These are phyloP conservation scores for Percopsis transmontana DNA, from an alignment of 2,113 vertebrate species.

Conservation along the genomic window DNA sequence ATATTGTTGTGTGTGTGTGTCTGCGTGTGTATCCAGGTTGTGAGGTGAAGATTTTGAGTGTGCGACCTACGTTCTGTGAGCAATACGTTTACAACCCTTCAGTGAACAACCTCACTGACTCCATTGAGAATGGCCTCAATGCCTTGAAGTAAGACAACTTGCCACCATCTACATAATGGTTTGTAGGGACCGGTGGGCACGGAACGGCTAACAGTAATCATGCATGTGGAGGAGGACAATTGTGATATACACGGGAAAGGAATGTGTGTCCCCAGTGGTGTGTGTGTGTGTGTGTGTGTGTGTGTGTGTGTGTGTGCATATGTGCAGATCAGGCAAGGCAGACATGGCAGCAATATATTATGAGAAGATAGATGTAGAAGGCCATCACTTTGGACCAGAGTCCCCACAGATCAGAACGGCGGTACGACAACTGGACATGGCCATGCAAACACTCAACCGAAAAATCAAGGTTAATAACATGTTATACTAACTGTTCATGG, in stretches of 20 bases:
- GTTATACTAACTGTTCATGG: background rate
- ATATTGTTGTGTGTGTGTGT: conserved; percentile 8
- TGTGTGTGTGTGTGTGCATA: background rate
- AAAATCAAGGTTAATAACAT: conserved; percentile 83
- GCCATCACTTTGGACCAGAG: conserved; percentile 87
- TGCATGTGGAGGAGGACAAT: too few species aligned
- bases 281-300: background rate
- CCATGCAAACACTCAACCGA: conserved; percentile 80
- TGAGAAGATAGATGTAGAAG: conserved; percentile 91
- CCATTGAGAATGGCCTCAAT: conserved; percentile 81
- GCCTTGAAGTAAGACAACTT: conserved; percentile 78
- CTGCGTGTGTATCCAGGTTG: conserved; percentile 80
- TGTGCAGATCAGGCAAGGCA: conserved; percentile 62
- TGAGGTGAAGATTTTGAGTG: conserved; percentile 90
- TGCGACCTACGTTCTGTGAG: conserved; percentile 85
- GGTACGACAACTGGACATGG: conserved; percentile 80
- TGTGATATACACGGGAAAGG: background rate
- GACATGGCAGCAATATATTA: conserved; percentile 90
- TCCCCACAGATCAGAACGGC: conserved; percentile 82
- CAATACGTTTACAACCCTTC: conserved; percentile 86
- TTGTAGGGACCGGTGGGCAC: too few species aligned
- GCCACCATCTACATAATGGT: background rate
- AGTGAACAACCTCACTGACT: conserved; percentile 80
- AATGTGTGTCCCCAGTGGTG: background rate
- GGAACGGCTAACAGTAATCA: too few species aligned